A percentile compares a stretch with the other conserved stretches of the same genome.
Conservation (phyloP, 2,113 vertebrate species). For the Antechinus flavipes region DNA sequence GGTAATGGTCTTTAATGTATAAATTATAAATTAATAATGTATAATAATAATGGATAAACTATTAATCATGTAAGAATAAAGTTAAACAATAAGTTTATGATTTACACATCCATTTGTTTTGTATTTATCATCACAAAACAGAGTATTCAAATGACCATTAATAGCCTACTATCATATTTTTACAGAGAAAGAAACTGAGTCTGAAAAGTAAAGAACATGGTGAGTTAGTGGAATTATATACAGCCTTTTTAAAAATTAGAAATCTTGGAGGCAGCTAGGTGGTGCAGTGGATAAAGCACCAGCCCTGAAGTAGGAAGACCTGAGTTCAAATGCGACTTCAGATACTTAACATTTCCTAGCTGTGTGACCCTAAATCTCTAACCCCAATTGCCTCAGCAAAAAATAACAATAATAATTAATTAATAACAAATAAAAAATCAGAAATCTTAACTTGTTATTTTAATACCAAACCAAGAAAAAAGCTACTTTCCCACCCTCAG, state of each 20-base stretch:
- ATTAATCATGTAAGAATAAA: neutral
- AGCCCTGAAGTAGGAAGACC: too few species aligned
- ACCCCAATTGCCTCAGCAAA: too few species aligned
- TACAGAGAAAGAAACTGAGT: conserved; percentile 45
- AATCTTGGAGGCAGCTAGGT: too few species aligned
- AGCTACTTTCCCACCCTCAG: conserved; percentile 35
- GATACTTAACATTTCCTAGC: too few species aligned
- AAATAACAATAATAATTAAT: too few species aligned
- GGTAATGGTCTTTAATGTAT: conserved; percentile 46
- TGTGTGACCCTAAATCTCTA: too few species aligned
- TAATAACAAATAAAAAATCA: conserved; percentile 18
- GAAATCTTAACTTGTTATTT: conserved; percentile 60
- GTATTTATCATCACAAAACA: conserved; percentile 33
- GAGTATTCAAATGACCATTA: conserved; percentile 28
- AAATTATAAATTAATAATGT: too few species aligned
- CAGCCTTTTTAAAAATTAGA: conserved; percentile 28
- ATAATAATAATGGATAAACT: too few species aligned
- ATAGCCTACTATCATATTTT: conserved; percentile 8
- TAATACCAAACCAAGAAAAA: conserved; percentile 60
- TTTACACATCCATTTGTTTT: neutral
- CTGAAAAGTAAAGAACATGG: conserved; percentile 58
- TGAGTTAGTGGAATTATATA: neutral
- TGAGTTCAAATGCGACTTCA: too few species aligned
- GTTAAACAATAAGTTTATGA: neutral
- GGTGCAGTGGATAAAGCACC: too few species aligned